Conservation (phyloP, 2,888 invertebrate genomes). For the Andricus curvator region DNA sequence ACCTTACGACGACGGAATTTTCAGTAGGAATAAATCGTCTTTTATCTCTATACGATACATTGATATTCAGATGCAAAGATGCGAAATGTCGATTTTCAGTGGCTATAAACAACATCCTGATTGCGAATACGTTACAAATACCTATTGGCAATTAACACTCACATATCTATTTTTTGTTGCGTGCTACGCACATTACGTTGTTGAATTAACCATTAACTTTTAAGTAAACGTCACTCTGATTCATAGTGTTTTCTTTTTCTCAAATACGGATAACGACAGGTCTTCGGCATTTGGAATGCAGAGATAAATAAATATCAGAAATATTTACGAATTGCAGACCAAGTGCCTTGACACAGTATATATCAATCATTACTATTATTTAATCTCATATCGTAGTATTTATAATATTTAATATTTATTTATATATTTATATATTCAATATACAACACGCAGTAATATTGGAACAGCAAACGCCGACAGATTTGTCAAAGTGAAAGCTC, state of each 20-base stretch:
- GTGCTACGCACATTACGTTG: constrained; percentile 53
- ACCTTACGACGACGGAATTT: no score
- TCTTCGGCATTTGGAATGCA: constrained; percentile 72
- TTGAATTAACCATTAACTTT: constrained; percentile 62
- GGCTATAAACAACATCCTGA: constrained; percentile 49
- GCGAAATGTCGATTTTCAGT: constrained; percentile 40
- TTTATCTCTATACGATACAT: constrained; percentile 37
- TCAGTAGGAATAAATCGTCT: constrained; percentile 11
- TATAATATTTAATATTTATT: constrained; percentile 69
- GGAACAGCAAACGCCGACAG: constrained; percentile 51
- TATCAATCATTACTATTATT: constrained; percentile 70
- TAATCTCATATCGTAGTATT: constrained; percentile 73
- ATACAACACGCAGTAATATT: constrained; percentile 74
- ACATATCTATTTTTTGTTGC: constrained; percentile 58
- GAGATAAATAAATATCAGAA: constrained; percentile 63
- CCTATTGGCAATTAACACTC: constrained; percentile 61
- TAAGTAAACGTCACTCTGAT: constrained; percentile 67
- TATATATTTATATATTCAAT: constrained; percentile 68
- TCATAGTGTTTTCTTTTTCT: constrained; percentile 67
- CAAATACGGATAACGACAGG: constrained; percentile 75
- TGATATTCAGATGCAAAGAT: constrained; percentile 50
- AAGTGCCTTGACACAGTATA: constrained; percentile 72
- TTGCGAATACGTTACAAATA: constrained; percentile 58
- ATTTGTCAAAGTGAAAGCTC: neutral
- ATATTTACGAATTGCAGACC: constrained; percentile 71